Conservation (phyloP, 1,140 invertebrate species). For the Drosophila watanabei region DNA sequence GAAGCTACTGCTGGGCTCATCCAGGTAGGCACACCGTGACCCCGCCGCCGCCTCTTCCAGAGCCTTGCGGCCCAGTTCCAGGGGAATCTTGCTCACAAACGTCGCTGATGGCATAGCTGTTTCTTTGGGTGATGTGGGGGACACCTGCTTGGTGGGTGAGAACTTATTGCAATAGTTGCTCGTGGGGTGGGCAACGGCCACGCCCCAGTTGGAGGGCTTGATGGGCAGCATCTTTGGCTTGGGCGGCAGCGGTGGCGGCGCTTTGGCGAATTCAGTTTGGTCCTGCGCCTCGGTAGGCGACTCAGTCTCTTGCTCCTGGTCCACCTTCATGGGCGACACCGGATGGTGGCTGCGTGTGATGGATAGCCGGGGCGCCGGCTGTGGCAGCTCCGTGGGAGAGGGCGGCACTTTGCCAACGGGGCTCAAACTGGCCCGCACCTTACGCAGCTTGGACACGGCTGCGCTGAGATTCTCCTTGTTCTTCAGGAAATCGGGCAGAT, state of each 20-base stretch:
- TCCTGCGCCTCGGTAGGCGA: slow-evolving; percentile 36
- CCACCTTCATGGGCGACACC: slow-evolving; percentile 76
- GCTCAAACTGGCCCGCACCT: slow-evolving; percentile 71
- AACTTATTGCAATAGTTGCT: slow-evolving; percentile 71
- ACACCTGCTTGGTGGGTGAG: slow-evolving; percentile 61
- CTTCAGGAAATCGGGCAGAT: slow-evolving; percentile 92
- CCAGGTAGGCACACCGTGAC: slow-evolving; percentile 86
- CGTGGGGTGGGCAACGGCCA: slow-evolving; percentile 35
- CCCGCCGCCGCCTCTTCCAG: slow-evolving; percentile 58
- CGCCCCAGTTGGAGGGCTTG: slow-evolving; percentile 87
- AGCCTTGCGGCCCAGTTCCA: slow-evolving; percentile 65
- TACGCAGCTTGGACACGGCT: slow-evolving; percentile 72
- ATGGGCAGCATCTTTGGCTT: slow-evolving; percentile 88
- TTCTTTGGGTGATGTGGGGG: slow-evolving; percentile 41
- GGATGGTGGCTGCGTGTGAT: slow-evolving; percentile 64
- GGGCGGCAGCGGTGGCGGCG: slow-evolving; percentile 87
- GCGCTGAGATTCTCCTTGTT: slow-evolving; percentile 86
- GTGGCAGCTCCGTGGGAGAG: slow-evolving; percentile 59
- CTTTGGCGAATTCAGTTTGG: slow-evolving; percentile 67
- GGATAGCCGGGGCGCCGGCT: slow-evolving; percentile 80
- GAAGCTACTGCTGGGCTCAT: slow-evolving; percentile 89
- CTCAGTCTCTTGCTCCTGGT: slow-evolving; percentile 61
- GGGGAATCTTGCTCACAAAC: slow-evolving; percentile 60
- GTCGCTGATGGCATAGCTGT: slow-evolving; percentile 37
- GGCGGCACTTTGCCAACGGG: slow-evolving; percentile 59